A percentile compares a stretch with the other conserved stretches of the same genome.
phyloP scores from a whole-genome alignment of 2,797 vertebrate species.

The Cossypha polioptera region DNA sequence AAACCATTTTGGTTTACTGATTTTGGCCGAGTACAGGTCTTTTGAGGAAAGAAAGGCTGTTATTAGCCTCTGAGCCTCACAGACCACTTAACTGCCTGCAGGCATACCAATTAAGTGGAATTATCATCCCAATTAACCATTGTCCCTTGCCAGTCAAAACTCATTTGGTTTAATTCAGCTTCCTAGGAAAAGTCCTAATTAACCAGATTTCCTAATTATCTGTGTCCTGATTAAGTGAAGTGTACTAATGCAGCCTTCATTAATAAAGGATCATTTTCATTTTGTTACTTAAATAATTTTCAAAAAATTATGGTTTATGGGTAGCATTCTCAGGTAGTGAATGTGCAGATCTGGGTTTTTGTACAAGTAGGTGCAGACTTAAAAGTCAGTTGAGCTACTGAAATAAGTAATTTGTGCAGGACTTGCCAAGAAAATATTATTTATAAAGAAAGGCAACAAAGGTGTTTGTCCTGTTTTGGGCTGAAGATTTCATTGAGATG shows the following conservation, averaged over 20 bases:
- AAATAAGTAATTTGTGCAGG: not conserved
- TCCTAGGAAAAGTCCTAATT: conserved; percentile 54
- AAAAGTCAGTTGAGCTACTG: not conserved
- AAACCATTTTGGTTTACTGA: not conserved
- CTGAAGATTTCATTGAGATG: not conserved
- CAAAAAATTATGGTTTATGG: not conserved
- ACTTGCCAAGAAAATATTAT: not conserved
- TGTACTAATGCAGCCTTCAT: not conserved
- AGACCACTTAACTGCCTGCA: conserved; percentile 54
- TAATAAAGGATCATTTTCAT: not conserved
- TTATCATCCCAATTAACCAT: conserved; percentile 71
- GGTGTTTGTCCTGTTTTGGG: not conserved
- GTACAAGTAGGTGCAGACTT: not conserved
- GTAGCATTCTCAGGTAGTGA: not conserved
- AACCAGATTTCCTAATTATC: conserved; percentile 65
- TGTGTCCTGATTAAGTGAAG: conserved; percentile 52
- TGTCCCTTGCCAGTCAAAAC: conserved; percentile 68
- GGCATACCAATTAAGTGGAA: conserved; percentile 64
- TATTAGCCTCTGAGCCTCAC: not conserved
- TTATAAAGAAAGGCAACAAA: not conserved
- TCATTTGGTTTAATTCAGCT: conserved; percentile 67
- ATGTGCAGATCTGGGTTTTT: not conserved
- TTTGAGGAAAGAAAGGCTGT: not conserved
- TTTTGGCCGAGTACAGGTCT: not conserved
- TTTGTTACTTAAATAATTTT: not conserved